Conservation (phyloP, 2,113 vertebrate genomes). For the Baryphthengus martii region DNA sequence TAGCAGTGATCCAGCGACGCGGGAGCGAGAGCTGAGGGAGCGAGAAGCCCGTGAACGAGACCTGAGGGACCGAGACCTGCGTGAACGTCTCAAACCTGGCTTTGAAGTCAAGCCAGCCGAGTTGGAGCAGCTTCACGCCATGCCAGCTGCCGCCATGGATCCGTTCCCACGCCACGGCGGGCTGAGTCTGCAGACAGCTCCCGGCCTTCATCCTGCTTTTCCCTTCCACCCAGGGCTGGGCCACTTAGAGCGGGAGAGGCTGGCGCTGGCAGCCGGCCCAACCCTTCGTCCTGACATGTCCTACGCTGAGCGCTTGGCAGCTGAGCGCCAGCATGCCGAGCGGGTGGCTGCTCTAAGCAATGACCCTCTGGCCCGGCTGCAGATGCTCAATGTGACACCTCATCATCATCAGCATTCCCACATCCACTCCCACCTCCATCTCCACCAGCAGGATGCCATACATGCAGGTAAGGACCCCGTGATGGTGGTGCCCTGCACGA, state of each 20-base stretch:
- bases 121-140: constrained; percentile 76
- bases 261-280: constrained; percentile 76
- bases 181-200: constrained; percentile 81
- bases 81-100: constrained; percentile 92
- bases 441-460: constrained; percentile 98
- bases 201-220: constrained; percentile 77
- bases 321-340: constrained; percentile 81
- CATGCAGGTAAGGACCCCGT: constrained; percentile 74
- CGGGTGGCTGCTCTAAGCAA: constrained; percentile 83
- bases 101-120: constrained; percentile 87
- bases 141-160: constrained; percentile 78
- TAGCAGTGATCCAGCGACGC: constrained; percentile 76
- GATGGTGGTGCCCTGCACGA: neutral
- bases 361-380: constrained; percentile 91
- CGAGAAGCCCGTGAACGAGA: constrained; percentile 80
- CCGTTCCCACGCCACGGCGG: constrained; percentile 74
- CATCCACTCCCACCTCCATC: constrained; percentile 97
- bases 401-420: constrained; percentile 99
- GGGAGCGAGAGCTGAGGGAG: constrained; percentile 76
- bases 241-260: constrained; percentile 76
- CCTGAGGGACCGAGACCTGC: constrained; percentile 80
- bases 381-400: constrained; percentile 98
- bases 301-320: constrained; percentile 74
- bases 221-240: constrained; percentile 77
- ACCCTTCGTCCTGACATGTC: constrained; percentile 79